phyloP scores from a whole-genome alignment of 2,888 invertebrate species.

The Herminia tarsipennalis region DNA sequence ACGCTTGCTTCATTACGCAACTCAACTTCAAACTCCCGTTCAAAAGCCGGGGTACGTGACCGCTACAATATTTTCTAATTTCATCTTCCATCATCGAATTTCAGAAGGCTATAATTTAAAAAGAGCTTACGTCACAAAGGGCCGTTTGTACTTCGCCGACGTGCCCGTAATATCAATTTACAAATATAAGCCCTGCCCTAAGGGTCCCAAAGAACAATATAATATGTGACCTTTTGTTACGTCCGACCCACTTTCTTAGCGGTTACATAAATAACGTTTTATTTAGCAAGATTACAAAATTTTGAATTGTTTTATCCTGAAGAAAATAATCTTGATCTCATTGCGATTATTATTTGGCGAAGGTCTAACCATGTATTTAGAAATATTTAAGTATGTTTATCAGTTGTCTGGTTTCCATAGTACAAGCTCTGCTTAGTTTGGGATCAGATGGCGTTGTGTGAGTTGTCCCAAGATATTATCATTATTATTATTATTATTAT shows the following conservation, averaged over 20 bases:
- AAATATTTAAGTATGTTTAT: no score
- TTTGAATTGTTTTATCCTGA: background rate
- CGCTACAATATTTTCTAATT: background rate
- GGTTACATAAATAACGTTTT: constrained; percentile 40
- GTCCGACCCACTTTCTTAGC: constrained; percentile 45
- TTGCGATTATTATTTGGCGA: no score
- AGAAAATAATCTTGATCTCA: background rate
- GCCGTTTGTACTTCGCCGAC: constrained; percentile 5
- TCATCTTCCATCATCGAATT: background rate
- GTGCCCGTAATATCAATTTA: constrained; percentile 21
- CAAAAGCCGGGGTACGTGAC: background rate
- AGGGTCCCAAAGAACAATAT: constrained; percentile 32
- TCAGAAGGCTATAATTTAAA: constrained; percentile 1
- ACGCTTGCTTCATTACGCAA: background rate
- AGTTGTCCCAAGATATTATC: no score
- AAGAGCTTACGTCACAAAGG: constrained; percentile 7
- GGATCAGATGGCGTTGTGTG: no score
- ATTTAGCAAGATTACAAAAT: constrained; percentile 9
- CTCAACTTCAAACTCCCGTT: background rate
- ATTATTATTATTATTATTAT: no score
- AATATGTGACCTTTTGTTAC: constrained; percentile 39
- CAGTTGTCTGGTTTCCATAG: no score
- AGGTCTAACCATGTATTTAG: no score
- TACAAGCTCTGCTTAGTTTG: no score
- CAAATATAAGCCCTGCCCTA: constrained; percentile 36